Conservation (phyloP, 2,888 invertebrate species). For the Bugula neritina region DNA sequence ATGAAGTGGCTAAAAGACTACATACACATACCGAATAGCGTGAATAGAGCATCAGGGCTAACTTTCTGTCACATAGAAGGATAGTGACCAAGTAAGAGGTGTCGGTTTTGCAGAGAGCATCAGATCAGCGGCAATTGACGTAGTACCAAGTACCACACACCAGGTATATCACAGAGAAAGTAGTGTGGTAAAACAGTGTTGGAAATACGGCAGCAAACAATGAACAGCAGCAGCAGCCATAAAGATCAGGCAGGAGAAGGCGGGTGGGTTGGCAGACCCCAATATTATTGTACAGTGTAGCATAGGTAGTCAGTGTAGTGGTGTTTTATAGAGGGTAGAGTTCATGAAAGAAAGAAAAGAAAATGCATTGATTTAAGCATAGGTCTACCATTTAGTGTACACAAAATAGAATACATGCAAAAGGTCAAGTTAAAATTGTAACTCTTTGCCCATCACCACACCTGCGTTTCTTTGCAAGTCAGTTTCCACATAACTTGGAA, state of each 20-base stretch:
- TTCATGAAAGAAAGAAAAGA: constrained; percentile 25
- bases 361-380: constrained; percentile 12
- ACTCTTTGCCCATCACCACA: no score
- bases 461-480: no score
- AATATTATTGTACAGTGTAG: constrained; percentile 2
- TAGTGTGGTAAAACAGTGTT: not conserved
- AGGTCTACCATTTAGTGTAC: no score
- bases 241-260: constrained; percentile 2
- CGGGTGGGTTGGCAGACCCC: no score
- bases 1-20: not conserved
- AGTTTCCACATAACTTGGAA: no score
- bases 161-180: not conserved
- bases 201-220: not conserved
- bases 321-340: no score
- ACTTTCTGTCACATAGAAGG: constrained; percentile 30
- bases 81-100: not conserved
- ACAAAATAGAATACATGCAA: no score
- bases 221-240: not conserved
- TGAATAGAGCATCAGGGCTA: constrained; percentile 32
- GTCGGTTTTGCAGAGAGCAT: not conserved
- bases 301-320: no score
- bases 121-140: not conserved
- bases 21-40: constrained; percentile 32
- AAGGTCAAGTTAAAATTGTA: no score
- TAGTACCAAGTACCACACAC: not conserved